Base-by-base conservation (phyloP, 2,113 vertebrate species). In the Micronisus gabar region DNA sequence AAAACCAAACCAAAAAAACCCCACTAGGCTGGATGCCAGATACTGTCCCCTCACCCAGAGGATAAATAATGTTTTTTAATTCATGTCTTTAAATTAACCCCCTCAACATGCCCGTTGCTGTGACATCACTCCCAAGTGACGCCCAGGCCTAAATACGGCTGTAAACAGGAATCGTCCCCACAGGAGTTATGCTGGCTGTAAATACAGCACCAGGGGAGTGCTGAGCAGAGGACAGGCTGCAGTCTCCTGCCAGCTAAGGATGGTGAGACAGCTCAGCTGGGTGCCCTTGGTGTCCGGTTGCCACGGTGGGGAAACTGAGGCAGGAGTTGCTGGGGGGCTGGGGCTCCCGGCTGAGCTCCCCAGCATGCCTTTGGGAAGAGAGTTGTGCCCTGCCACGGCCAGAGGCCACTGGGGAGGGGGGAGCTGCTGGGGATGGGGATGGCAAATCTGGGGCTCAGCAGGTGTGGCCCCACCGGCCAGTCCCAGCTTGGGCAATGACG, bases 51-150 rank as follows among this genome's bases (percentile, higher is more conserved):
- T 85, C 40, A 34, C 13, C 11, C 48, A 85, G 61, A 89, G 19
- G 30, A 68, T 45, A 89, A 58, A 62, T 53, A 38, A 13, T 18
- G 9, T 2, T 50, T 88, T 89, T 36, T 2, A 81, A 72, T 34
- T 29, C 81, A 40, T 58, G 13, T 66, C 82, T 95, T 96, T 82
- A 96, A 95, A 75, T 88, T 81, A 92, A 75, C 67, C 50, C 63
- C 52, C 68, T 67, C 67, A 22, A 75, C 38, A 41, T 61, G 63
- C 45, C 78, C 23, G 0, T 61, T 89, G 50, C 78, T 73, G 53
- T 95, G 86, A 96, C 95, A 88, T 95, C 95, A 94, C 78, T 91
- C 58, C 61, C 66, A 38, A 96, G 94, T 65, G 86, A 94, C 62
- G 91, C 87, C 94, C 89, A 94, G 48, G 73, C 74, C 94, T 91